These are phyloP conservation scores for Peromyscus attwateri DNA, from an alignment of 2,797 vertebrate genomes.

Conservation along the genomic window DNA sequence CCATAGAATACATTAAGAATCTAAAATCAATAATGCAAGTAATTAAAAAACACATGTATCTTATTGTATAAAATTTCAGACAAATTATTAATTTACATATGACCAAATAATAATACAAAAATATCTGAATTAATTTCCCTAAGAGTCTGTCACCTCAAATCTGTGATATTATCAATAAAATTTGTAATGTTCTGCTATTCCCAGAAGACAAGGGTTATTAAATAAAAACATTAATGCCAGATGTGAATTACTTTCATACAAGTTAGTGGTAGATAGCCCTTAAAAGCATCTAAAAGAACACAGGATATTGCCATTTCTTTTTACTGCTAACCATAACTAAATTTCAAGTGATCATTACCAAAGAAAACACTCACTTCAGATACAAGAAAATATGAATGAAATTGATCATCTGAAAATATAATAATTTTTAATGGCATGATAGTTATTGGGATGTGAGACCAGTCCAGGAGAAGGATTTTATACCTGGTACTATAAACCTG, in stretches of 20 bases:
- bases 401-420: background rate
- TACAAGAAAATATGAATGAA: background rate
- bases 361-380: background rate
- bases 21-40: background rate
- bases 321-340: background rate
- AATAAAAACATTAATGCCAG: background rate
- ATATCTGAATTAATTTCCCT: background rate
- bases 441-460: background rate
- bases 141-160: background rate
- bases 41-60: background rate
- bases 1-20: background rate
- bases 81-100: constrained; percentile 9
- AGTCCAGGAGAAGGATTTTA: no score
- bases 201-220: background rate
- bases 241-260: no score
- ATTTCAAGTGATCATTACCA: background rate
- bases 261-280: background rate
- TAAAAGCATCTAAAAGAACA: background rate
- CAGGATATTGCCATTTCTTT: background rate
- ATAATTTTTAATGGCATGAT: background rate
- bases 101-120: background rate
- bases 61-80: background rate
- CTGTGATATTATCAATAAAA: background rate
- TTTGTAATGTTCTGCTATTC: background rate
- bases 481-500: background rate